Conservation (phyloP, 2,797 vertebrate species). For the Lepus oiostolus region DNA sequence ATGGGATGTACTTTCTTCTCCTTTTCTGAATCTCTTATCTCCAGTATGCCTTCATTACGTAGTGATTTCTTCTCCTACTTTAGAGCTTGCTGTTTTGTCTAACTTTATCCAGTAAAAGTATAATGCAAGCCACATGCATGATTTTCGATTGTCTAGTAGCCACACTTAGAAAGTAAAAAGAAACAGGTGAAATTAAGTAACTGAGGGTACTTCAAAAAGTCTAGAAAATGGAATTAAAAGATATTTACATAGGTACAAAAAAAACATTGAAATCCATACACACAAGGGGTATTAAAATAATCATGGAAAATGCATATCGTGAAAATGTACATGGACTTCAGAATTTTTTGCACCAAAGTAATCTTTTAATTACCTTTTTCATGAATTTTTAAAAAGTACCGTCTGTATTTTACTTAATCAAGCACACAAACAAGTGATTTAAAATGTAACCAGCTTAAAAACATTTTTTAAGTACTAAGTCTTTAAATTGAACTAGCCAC, state of each 20-base stretch:
- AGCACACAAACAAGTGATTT: background rate
- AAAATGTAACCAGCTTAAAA: background rate
- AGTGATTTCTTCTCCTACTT: constrained; percentile 14
- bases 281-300: no score
- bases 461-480: background rate
- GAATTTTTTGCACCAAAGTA: no score
- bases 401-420: no score
- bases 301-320: no score
- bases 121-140: background rate
- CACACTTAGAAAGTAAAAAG: constrained; percentile 1
- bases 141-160: constrained; percentile 37
- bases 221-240: no score
- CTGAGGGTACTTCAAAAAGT: no score
- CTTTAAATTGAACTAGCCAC: background rate
- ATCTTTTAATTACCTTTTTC: no score
- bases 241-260: no score
- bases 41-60: background rate
- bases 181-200: constrained; percentile 18
- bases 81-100: background rate
- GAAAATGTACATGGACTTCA: no score
- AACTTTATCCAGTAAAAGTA: constrained; percentile 17
- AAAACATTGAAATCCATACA: no score
- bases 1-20: background rate
- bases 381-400: no score
- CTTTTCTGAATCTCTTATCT: background rate